Evolutionary conservation across 2,113 vertebrate species (phyloP).

Genomic region (Pedetes capensis): DNA sequence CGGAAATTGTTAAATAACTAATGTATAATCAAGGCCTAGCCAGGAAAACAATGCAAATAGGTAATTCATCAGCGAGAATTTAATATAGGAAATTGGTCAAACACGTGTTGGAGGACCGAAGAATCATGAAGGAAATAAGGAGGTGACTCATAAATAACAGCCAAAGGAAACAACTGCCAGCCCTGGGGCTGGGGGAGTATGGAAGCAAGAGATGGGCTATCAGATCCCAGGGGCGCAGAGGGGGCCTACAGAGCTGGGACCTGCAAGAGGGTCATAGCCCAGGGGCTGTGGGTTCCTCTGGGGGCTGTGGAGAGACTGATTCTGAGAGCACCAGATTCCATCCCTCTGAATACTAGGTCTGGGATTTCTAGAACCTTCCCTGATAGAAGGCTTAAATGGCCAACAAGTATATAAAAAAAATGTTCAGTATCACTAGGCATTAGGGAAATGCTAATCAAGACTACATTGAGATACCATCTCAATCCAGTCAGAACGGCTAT

Average conservation of each 20-base stretch:
- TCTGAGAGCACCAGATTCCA: not conserved
- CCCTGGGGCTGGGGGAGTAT: not conserved
- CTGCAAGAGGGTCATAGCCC: not conserved
- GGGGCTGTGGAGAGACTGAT: not conserved
- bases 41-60: conserved; percentile 47
- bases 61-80: conserved; percentile 17
- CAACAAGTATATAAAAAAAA: not conserved
- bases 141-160: not conserved
- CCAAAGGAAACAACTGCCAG: not conserved
- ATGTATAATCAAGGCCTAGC: not conserved
- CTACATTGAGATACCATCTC: too few species aligned
- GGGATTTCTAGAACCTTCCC: not conserved
- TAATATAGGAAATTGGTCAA: conserved; percentile 2
- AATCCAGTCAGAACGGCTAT: not conserved
- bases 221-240: not conserved
- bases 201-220: not conserved
- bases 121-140: not conserved
- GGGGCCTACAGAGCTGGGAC: not conserved
- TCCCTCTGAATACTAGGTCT: not conserved
- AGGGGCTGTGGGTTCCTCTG: not conserved
- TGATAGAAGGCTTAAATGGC: not conserved
- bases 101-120: not conserved
- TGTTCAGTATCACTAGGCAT: too few species aligned
- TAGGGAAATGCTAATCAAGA: too few species aligned
- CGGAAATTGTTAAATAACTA: not conserved